Conservation (phyloP, 2,113 vertebrate species). For the Opisthocomus hoazin region DNA sequence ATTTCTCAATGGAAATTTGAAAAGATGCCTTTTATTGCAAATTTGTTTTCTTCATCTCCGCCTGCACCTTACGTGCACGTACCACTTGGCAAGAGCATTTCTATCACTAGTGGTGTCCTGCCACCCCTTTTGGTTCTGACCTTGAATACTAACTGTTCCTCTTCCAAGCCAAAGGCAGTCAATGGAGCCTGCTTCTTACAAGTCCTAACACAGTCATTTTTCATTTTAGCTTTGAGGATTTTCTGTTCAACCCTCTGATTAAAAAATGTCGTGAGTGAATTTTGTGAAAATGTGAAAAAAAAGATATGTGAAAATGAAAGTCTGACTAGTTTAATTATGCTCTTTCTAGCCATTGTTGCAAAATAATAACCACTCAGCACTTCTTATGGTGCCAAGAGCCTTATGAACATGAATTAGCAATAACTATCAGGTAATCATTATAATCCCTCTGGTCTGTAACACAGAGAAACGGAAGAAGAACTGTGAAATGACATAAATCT, state of each 20-base stretch:
- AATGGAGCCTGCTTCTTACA: background rate
- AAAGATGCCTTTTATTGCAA: background rate
- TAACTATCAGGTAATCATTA: background rate
- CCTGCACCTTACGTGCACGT: background rate
- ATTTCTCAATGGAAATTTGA: background rate
- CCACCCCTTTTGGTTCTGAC: background rate
- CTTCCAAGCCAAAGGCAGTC: background rate
- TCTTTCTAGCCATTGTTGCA: background rate
- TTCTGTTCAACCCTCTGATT: background rate
- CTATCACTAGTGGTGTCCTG: background rate
- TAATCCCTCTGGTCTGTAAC: background rate
- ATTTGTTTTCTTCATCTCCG: background rate
- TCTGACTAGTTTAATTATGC: background rate
- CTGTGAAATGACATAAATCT: background rate
- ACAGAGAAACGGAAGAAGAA: background rate
- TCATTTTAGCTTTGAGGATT: background rate
- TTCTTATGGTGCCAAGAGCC: background rate
- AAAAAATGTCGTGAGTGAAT: background rate
- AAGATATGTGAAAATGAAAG: background rate
- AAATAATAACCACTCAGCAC: background rate
- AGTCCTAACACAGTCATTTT: background rate
- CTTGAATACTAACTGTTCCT: background rate
- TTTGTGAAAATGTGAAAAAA: slow-evolving; percentile 7
- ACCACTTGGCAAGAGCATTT: background rate
- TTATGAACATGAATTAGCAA: background rate